A percentile compares a stretch with the other conserved stretches of the same genome.
Evolutionary conservation across 2,888 invertebrate genomes (phyloP).

Genomic region (Furcula furcula): DNA sequence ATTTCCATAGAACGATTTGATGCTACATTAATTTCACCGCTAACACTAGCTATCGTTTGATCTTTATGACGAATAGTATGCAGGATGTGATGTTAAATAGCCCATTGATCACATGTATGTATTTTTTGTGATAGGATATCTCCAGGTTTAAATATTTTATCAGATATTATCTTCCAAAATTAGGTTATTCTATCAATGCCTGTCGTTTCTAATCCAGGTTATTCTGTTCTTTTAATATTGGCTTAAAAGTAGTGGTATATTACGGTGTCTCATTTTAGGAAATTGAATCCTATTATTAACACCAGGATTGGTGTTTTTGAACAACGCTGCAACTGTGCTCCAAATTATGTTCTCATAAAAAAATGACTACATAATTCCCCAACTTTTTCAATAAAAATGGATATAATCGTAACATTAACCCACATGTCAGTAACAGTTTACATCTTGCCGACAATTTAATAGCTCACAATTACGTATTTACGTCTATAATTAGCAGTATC

Average conservation of each 20-base stretch:
- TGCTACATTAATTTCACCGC: no score
- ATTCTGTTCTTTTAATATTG: no score
- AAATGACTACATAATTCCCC: background rate
- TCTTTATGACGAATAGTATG: no score
- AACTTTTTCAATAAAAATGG: background rate
- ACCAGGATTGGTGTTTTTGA: background rate
- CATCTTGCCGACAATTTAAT: background rate
- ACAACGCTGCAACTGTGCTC: background rate
- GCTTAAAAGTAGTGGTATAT: background rate
- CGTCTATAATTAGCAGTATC: slow-evolving; percentile 1
- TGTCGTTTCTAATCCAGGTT: no score
- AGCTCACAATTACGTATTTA: background rate
- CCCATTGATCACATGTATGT: no score
- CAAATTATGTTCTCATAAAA: background rate
- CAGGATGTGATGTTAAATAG: no score
- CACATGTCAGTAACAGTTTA: background rate
- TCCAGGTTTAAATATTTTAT: no score
- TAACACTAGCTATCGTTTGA: no score
- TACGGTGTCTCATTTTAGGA: background rate
- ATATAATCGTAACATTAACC: background rate
- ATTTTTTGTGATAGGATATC: no score
- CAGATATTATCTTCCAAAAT: no score
- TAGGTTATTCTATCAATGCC: no score
- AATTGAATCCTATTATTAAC: background rate
- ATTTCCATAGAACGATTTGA: background rate